These are phyloP conservation scores for Sceloporus undulatus DNA, from an alignment of 2,113 vertebrate species.

Conservation along the genomic window DNA sequence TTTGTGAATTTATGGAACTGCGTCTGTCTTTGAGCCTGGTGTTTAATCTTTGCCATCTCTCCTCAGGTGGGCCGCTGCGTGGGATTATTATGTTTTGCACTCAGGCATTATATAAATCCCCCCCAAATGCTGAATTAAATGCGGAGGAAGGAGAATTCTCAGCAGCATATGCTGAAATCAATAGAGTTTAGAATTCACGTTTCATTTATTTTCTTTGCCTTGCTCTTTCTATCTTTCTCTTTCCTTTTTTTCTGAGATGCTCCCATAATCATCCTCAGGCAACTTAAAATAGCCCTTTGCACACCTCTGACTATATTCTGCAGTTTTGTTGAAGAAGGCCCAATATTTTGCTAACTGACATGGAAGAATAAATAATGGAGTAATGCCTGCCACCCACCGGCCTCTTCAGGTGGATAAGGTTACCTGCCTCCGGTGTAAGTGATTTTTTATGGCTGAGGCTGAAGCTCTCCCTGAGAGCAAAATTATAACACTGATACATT, in stretches of 20 bases:
- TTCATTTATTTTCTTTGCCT: not conserved
- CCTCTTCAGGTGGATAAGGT: not conserved
- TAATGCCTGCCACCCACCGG: not conserved
- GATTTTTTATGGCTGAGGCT: not conserved
- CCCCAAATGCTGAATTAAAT: conserved; percentile 42
- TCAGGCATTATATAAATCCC: conserved; percentile 65
- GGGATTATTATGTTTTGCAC: conserved; percentile 61
- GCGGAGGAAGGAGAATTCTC: conserved; percentile 42
- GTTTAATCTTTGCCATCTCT: conserved; percentile 56
- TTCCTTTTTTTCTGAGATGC: not conserved
- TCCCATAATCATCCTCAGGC: conserved; percentile 2
- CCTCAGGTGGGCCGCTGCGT: conserved; percentile 5
- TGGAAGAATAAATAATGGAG: not conserved
- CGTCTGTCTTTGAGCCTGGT: conserved; percentile 60
- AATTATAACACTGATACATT: not conserved
- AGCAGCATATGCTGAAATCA: conserved; percentile 2
- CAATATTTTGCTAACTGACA: not conserved
- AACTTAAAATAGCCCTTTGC: conserved; percentile 9
- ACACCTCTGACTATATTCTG: rapidly evolving
- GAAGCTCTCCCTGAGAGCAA: not conserved
- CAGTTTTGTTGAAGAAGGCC: not conserved
- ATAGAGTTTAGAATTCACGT: conserved; percentile 50
- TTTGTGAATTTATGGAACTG: conserved; percentile 79
- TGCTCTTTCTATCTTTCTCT: no score
- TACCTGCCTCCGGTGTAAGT: not conserved